A percentile compares a stretch with the other conserved stretches of the same genome.
Evolutionary conservation across 2,888 invertebrate species (phyloP).

Genomic region (Platynereis dumerilii): DNA sequence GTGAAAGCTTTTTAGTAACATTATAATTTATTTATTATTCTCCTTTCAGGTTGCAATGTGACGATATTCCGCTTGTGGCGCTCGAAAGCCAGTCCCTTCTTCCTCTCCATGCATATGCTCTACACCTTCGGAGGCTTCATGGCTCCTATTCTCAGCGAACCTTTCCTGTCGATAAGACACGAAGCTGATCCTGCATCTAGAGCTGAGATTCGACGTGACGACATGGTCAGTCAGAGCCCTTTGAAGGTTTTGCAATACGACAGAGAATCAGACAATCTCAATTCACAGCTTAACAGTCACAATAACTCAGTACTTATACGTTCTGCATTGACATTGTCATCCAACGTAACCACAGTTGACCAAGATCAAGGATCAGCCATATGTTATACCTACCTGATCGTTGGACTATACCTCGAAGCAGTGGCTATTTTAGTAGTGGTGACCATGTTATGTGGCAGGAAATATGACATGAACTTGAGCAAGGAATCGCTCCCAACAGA

Average conservation of each 20-base stretch:
- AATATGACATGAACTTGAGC: neutral
- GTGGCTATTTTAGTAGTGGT: conserved; percentile 4
- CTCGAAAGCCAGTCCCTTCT: conserved; percentile 9
- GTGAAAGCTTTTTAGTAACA: neutral
- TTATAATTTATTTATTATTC: neutral
- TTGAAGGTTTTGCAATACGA: neutral
- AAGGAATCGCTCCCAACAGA: neutral
- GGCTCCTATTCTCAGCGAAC: conserved; percentile 16
- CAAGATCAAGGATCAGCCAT: neutral
- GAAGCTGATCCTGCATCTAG: neutral
- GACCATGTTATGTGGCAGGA: neutral
- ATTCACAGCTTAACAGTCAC: neutral
- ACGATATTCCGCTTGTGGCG: conserved; percentile 20
- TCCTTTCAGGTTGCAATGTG: conserved; percentile 21
- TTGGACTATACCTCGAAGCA: conserved; percentile 10
- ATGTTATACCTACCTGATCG: conserved; percentile 14
- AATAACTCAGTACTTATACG: neutral
- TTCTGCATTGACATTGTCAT: neutral
- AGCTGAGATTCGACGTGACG: neutral
- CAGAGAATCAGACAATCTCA: neutral
- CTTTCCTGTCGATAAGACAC: neutral
- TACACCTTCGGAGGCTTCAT: conserved; percentile 18
- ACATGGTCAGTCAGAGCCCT: neutral
- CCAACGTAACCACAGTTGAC: neutral
- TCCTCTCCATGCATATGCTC: conserved; percentile 19